Base-by-base conservation (phyloP, 1,140 invertebrate species). In the Drosophila littoralis region DNA sequence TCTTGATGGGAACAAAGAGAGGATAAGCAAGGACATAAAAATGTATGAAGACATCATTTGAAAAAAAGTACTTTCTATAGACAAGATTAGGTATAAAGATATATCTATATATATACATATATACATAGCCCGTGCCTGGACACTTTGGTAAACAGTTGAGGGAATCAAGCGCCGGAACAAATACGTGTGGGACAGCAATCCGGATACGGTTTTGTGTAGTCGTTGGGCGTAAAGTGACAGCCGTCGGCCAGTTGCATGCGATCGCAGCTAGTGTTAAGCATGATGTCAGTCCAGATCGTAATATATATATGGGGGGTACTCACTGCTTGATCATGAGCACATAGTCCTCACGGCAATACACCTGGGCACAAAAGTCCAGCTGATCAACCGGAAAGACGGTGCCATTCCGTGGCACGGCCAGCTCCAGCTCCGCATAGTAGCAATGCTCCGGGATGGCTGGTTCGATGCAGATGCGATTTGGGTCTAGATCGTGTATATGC, bases 311-410 rank as follows among this genome's bases (percentile, higher is more conserved):
- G 10, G 15, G 6, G 9, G 28, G 2, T 15, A 85, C 89, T 79
- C 67, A 91, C 89, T 91, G 84, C 36, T 57, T 74, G 5, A 91
- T 78, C 65, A 76, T 51, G 40, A 91, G 67, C 7, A 91, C 71
- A 38, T 83, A 91, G 52, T 91, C 90, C 6, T 91, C 81, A 0
- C 64, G 59, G 36, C 89, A 91, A 54, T 57, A 40, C 7, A 90
- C 57, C 13, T 61, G 22, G 1, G 77, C 72, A 35, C 89, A 91
- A 45, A 74, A 77, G n/a, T 59, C 51, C 7, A 57, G 7, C 0
- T 64, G 35, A 54, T 84, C 59, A 6, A 61, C 28, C 2, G 89
- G 89, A 57, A 58, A 69, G 5, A 60, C 3, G 4, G 46, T 75
- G 2, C 55, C 63, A 17, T 91, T 76, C 0, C 71, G 38, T 0